These are phyloP conservation scores for Cylloceria caligata DNA, from an alignment of 2,888 invertebrate species.

Conservation along the genomic window DNA sequence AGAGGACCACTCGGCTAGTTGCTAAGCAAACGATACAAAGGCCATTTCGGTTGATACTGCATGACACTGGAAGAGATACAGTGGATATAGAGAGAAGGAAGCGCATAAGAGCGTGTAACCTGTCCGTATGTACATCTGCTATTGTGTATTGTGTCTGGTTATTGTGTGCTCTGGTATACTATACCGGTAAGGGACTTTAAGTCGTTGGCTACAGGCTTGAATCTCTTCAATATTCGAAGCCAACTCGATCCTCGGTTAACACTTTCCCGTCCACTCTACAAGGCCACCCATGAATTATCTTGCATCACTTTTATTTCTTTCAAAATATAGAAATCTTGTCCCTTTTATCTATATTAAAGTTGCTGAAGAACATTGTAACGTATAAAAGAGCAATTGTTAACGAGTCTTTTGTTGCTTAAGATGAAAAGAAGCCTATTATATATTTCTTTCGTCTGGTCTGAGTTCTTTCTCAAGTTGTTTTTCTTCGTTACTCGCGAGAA, in stretches of 20 bases:
- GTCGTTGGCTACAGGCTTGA: neutral
- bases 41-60: constrained; percentile 25
- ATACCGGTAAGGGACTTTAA: neutral
- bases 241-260: neutral
- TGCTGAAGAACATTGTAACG: constrained; percentile 29
- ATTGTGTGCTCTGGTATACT: neutral
- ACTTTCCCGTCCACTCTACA: neutral
- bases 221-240: neutral
- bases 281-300: constrained; percentile 3
- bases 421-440: constrained; percentile 32
- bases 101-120: constrained; percentile 21
- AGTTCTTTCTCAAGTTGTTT: constrained; percentile 29
- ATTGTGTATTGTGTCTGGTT: constrained; percentile 14
- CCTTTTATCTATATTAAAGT: constrained; percentile 11
- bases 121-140: constrained; percentile 20
- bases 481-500: constrained; percentile 12
- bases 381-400: constrained; percentile 25
- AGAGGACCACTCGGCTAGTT: neutral
- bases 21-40: constrained; percentile 33
- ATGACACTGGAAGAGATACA: constrained; percentile 11
- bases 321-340: neutral
- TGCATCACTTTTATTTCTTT: constrained; percentile 8
- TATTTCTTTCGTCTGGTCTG: constrained; percentile 24
- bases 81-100: constrained; percentile 17
- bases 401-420: constrained; percentile 13